phyloP scores from a whole-genome alignment of 1,140 invertebrate genomes.

The Panagrolaimus sp. region DNA sequence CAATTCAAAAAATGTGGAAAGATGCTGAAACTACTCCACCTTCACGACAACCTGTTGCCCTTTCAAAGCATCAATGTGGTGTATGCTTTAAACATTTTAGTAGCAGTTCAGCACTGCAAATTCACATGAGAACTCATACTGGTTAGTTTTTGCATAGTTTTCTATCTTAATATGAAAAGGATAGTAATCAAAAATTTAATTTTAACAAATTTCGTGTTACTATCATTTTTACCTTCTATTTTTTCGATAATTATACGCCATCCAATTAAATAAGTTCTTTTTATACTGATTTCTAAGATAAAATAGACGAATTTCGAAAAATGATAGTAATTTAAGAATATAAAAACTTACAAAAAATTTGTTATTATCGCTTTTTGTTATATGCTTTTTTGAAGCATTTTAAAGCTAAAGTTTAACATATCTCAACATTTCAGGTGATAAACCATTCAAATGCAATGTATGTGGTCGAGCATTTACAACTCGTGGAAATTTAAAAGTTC shows the following conservation, averaged over 20 bases:
- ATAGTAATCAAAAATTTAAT: not conserved
- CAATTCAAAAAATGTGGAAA: slow-evolving; percentile 56
- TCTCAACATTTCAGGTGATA: slow-evolving; percentile 67
- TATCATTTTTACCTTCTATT: too few species aligned
- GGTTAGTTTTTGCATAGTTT: slow-evolving; percentile 57
- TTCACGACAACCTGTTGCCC: slow-evolving; percentile 19
- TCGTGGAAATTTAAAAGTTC: slow-evolving; percentile 92
- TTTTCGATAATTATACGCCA: too few species aligned
- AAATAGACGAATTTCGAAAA: too few species aligned
- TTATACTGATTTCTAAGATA: not conserved
- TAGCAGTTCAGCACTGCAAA: slow-evolving; percentile 84
- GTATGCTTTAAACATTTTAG: slow-evolving; percentile 96
- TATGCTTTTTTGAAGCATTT: too few species aligned
- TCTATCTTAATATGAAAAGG: not conserved
- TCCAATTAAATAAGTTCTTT: too few species aligned
- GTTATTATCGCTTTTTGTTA: too few species aligned
- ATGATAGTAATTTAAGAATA: too few species aligned
- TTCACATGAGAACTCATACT: slow-evolving; percentile 96
- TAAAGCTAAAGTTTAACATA: not conserved
- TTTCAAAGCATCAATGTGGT: slow-evolving; percentile 81
- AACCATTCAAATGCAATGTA: slow-evolving; percentile 88
- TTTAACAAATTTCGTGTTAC: slow-evolving; percentile 3
- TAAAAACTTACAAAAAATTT: slow-evolving; percentile 1
- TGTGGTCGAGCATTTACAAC: slow-evolving; percentile 91
- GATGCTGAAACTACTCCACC: slow-evolving; percentile 45